Evolutionary conservation across 2,797 vertebrate genomes (phyloP).

Genomic region (Enteromius radiatus): DNA sequence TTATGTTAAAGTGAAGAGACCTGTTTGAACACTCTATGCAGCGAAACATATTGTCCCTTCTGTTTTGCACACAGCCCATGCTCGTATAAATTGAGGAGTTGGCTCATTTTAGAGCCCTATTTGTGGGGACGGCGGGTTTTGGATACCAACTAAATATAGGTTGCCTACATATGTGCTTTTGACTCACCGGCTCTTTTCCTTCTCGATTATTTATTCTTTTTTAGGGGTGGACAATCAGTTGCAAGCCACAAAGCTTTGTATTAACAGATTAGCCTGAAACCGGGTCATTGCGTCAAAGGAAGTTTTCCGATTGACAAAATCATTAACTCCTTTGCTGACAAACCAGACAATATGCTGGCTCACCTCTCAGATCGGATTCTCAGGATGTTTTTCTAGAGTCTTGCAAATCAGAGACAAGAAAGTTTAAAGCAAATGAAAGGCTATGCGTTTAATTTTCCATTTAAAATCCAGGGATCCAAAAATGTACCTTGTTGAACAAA

Average conservation of each 20-base stretch:
- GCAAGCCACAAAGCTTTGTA: not conserved
- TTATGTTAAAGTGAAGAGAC: not conserved
- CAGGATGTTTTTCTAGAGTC: not conserved
- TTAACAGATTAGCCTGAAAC: not conserved
- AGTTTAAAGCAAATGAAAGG: not conserved
- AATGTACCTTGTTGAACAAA: not conserved
- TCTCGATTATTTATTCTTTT: not conserved
- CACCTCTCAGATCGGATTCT: constrained; percentile 10
- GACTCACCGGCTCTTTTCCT: not conserved
- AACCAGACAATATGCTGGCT: not conserved
- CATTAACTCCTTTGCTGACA: not conserved
- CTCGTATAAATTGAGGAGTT: not conserved
- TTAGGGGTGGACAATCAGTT: not conserved
- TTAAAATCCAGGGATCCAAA: not conserved
- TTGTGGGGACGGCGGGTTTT: not conserved
- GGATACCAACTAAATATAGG: not conserved
- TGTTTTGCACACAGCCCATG: not conserved
- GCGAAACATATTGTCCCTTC: not conserved
- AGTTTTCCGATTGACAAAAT: not conserved
- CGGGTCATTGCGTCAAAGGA: not conserved
- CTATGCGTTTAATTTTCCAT: not conserved
- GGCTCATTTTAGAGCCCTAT: constrained; percentile 4
- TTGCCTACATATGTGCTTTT: not conserved
- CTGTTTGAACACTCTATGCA: not conserved
- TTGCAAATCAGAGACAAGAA: not conserved